Evolutionary conservation across 2,113 vertebrate genomes (phyloP), one percentile per base, ranked within the genome.

Genomic region (Colius striatus): DNA sequence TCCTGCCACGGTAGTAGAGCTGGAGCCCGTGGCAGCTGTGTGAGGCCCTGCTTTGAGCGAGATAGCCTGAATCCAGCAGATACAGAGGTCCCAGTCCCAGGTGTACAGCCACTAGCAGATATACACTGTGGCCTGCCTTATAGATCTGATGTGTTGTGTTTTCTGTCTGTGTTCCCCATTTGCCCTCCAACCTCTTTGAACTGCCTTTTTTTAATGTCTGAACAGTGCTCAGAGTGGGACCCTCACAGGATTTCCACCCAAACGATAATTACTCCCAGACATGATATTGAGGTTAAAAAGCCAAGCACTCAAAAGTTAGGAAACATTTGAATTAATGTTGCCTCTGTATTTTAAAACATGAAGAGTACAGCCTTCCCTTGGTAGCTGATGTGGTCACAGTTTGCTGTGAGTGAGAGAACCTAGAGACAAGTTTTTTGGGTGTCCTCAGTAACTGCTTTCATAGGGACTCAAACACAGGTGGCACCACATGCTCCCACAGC

Each of bases 401-500:
- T 45, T 76, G 23, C 68, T 88, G 22, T 1, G 23, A 80, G 41
- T n/a, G 48, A 47, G 25, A 78, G 34, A 85, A 48, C 13, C 15
- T 47, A 54, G 34, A 29, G 38, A 22, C 14, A 15, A 2, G 0
- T 22, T 60, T 92, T 89, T 43, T 66, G 61, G 27, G 15, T 23
- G 16, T 36, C 60, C 43, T 93, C 5, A 0, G 22, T 47, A 82
- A 32, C 9, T 73, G 54, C 45, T 89, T 43, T 61, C 27, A 22
- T 2, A 41, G 27, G 58, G 20, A 60, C 29, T 57, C 4, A 25
- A 61, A 61, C 21, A 67, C 26, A 15, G 58, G 18, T 1, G 0
- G 25, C 36, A 48, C 18, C 2, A 0, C 32, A 26, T 0, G 0
- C 3, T 67, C 67, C 48, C 43, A 27, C 0, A 1, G 18, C 61